Percentiles rank a stretch among this genome's conserved stretches.
These are phyloP conservation scores for Tinea pellionella DNA, from an alignment of 2,888 invertebrate genomes.

Conservation along the genomic window DNA sequence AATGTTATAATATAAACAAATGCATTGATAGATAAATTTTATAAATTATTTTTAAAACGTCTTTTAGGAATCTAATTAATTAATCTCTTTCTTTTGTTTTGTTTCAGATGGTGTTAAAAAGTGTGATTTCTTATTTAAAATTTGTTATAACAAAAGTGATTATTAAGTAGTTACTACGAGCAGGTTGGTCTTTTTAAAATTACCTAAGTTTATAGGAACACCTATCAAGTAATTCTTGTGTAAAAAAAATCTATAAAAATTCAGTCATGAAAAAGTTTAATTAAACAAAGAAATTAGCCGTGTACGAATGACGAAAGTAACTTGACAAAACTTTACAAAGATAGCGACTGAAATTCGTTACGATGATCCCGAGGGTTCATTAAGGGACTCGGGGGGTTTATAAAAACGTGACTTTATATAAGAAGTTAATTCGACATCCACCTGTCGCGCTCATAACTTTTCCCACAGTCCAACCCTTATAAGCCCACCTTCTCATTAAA, in stretches of 20 bases:
- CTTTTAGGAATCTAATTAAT: too few relatives aligned
- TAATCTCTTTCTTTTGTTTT: background rate
- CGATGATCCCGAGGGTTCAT: constrained; percentile 52
- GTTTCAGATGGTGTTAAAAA: constrained; percentile 12
- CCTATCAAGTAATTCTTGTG: background rate
- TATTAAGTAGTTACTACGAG: background rate
- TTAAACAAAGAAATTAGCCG: constrained; percentile 3
- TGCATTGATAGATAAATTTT: too few relatives aligned
- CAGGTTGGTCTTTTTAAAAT: constrained; percentile 14
- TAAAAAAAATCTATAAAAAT: background rate
- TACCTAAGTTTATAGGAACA: background rate
- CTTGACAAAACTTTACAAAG: constrained; percentile 35
- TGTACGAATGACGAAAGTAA: constrained; percentile 26
- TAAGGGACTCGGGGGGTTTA: constrained; percentile 57
- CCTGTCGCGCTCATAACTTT: constrained; percentile 65
- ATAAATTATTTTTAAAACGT: too few relatives aligned
- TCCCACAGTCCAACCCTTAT: constrained; percentile 31
- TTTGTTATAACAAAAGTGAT: background rate
- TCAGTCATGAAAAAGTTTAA: constrained; percentile 11
- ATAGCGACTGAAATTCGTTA: constrained; percentile 46
- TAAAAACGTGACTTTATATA: constrained; percentile 57
- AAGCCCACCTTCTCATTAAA: background rate
- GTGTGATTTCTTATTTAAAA: background rate
- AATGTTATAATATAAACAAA: background rate
- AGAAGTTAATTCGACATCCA: constrained; percentile 66